Base-by-base conservation (phyloP, 2,113 vertebrate genomes). In the Myrmecobius fasciatus region DNA sequence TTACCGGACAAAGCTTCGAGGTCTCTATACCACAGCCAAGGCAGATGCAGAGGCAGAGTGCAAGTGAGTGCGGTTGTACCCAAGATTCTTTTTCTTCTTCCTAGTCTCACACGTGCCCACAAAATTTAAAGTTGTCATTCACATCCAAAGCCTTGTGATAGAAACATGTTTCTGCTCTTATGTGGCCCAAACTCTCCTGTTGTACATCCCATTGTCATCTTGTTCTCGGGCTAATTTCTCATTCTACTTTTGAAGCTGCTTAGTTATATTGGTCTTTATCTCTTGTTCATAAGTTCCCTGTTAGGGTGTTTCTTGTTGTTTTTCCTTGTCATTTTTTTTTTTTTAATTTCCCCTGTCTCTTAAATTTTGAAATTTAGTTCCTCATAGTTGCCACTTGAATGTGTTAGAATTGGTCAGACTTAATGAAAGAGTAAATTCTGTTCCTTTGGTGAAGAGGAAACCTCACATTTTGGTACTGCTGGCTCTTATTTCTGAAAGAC, bases 11-110 rank as follows among this genome's bases (percentile, higher is more conserved):
- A 99, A 99, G 96, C 98, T 99, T 52, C 98, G 99, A 1, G 99
- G 99, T 1, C 98, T 99, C 10, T 99, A 99, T 96, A 99, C 99
- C 17, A 99, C 99, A 0, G 99, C 99, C 60, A 99, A 99, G 94
- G 99, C 99, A 0, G 99, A 99, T 0, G 99, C 99, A 0, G 99
- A 99, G 97, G 99, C 99, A 0, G 99, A 99, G 97, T 99, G 99
- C 98, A 99, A 99, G 99, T 99, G 96, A 98, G 98, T 95, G 52
- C 26, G 0, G 3, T 36, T 49, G 52, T 24, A 0, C 51, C 11
- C 0, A 1, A 2, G 31, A 31, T 3, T 1, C 49, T 3, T 0
- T 31, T 1, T 2, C 54, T n/a, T 83, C 7, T 2, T 83, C 25
- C 25, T 48, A 25, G 47, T 48, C 46, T 26, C 26, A 11, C 8